Evolutionary conservation across 2,888 invertebrate genomes (phyloP), one percentile per base, ranked within the genome.

Genomic region (Drosophila yooni): DNA sequence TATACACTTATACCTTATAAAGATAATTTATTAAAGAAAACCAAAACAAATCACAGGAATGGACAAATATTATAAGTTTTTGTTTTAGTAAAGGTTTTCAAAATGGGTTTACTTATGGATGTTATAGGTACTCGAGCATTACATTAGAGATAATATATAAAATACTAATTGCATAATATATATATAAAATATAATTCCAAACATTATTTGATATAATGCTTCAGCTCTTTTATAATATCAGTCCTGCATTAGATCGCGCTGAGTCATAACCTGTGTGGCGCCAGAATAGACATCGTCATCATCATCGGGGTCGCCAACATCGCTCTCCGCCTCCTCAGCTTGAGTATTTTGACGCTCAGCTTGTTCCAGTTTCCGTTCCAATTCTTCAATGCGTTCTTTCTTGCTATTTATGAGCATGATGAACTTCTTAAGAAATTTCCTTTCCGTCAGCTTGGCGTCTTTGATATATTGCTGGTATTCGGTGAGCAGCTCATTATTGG

Each of bases 351-450:
- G 11, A 1, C 36, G 65, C 8, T 57, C 33, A 11, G 3, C 3
- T 33, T 33, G 34, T 21, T 74, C 59, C 10, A 89, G 36, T 25
- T 72, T 38, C 8, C 66, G 63, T 18, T 91, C 82, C 4, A 92
- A 65, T 27, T 91, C 83, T 0, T 77, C 79, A 29, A 92, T 92
- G 60, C 89, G 85, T 21, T 84, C 68, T 36, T 92, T 92, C 53
- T 92, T 92, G 27, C 76, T 83, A 66, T 92, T 92, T 0, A 92
- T 64, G 0, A 92, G 78, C 18, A 88, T 11, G 0, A 83, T 46
- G 34, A 91, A 92, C 58, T 91, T 92, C 27, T 74, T 77, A 0
- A 92, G 51, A 15, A 92, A 57, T 8, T 66, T 82, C 21, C 46
- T 71, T 54, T 92, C 89, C 5, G 76, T 25, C 1, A 38, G 5